Conservation (phyloP, 64 coral and sea anemone species). For the Montipora efflorescens region DNA sequence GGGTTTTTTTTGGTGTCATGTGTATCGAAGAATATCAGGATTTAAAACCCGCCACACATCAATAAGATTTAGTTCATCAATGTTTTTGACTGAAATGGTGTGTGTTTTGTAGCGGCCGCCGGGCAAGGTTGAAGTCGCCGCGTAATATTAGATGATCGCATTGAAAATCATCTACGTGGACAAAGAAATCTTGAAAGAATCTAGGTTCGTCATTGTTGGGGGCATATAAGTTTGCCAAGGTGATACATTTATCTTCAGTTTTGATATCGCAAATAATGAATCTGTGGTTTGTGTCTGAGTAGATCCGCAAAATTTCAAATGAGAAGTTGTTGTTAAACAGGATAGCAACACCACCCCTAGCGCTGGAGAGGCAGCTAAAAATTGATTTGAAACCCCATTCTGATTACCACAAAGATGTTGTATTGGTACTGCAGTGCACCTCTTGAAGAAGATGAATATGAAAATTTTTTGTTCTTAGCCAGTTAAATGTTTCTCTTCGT, state of each 20-base stretch:
- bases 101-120: neutral
- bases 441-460: neutral
- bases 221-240: constrained; percentile 24
- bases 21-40: neutral
- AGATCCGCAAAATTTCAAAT: neutral
- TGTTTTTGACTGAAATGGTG: neutral
- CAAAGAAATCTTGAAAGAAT: constrained; percentile 22
- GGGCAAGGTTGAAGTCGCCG: constrained; percentile 20
- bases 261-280: constrained; percentile 29
- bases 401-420: neutral
- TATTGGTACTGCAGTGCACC: constrained; percentile 1
- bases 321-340: constrained; percentile 28
- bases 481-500: constrained; percentile 18
- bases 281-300: neutral
- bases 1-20: neutral
- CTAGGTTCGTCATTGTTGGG: constrained; percentile 18
- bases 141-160: constrained; percentile 23
- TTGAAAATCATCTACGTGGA: neutral
- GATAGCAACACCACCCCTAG: neutral
- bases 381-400: constrained; percentile 35
- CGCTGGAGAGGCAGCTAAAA: constrained; percentile 14
- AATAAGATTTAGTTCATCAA: neutral
- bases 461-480: neutral
- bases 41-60: constrained; percentile 27
- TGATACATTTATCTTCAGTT: constrained; percentile 19